A percentile compares a stretch with the other conserved stretches of the same genome.
Evolutionary conservation across 2,113 vertebrate genomes (phyloP).

Genomic region (Morone chrysops): DNA sequence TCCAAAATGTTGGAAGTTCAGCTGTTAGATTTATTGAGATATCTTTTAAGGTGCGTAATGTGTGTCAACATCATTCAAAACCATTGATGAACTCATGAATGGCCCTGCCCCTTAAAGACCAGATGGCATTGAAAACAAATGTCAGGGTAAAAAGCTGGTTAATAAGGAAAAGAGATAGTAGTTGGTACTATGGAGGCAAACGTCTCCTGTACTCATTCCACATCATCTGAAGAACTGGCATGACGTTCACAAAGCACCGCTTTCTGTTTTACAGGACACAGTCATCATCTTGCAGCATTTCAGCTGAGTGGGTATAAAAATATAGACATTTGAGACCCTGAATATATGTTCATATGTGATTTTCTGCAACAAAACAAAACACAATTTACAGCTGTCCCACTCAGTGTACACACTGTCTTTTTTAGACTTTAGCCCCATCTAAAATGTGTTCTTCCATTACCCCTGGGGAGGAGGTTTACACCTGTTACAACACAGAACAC

Average conservation of each 20-base stretch:
- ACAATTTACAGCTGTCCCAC: slow-evolving; percentile 76
- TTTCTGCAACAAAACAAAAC: slow-evolving; percentile 78
- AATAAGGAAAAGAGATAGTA: slow-evolving; percentile 65
- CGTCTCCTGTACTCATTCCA: slow-evolving; percentile 51
- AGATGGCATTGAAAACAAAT: slow-evolving; percentile 61
- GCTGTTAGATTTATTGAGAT: slow-evolving; percentile 52
- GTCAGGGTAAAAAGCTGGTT: slow-evolving; percentile 73
- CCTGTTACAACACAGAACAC: slow-evolving; percentile 69
- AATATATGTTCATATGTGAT: slow-evolving; percentile 82
- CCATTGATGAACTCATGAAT: slow-evolving; percentile 53
- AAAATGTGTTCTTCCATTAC: slow-evolving; percentile 67
- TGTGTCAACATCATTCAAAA: slow-evolving; percentile 66
- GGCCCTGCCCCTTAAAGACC: slow-evolving; percentile 53
- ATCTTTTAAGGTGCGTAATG: slow-evolving; percentile 68
- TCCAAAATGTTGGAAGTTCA: slow-evolving; percentile 42
- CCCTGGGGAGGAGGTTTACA: slow-evolving; percentile 58
- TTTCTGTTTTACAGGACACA: slow-evolving; percentile 76
- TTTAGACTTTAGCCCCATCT: slow-evolving; percentile 58
- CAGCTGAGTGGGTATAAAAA: slow-evolving; percentile 85
- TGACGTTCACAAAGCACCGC: slow-evolving; percentile 74
- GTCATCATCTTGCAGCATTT: slow-evolving; percentile 82
- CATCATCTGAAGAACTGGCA: slow-evolving; percentile 68
- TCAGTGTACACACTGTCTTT: slow-evolving; percentile 62
- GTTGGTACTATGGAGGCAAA: slow-evolving; percentile 63
- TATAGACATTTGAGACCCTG: slow-evolving; percentile 86